Base-by-base conservation (phyloP, 2,113 vertebrate species). In the Amia ocellicauda region DNA sequence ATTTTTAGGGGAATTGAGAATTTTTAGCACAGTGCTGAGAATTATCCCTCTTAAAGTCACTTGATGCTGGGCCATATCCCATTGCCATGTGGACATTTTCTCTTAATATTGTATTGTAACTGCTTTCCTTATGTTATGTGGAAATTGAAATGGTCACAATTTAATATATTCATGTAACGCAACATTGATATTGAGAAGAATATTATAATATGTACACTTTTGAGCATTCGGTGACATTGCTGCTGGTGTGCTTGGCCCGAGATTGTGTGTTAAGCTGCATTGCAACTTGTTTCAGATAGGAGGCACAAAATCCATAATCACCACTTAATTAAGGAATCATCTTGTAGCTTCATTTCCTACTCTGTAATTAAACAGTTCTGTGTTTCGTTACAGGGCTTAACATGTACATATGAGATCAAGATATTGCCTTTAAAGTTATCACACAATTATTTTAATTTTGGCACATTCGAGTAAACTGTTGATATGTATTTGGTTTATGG, bases 271-370 rank as follows among this genome's bases (percentile, higher is more conserved):
- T 86, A 90, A 36, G 89, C 88, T 89, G 86, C 86, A 86, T 80
- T 78, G 87, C 85, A 82, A 88, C 84, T 80, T 73, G 81, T 71
- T 79, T 72, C 74, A 87, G 86, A 89, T 89, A 88, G 84, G 86
- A 84, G 77, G 86, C 87, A 87, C 85, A 86, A 89, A 90, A 90
- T 88, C 87, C 85, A 88, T 90, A 90, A 90, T 90, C 89, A 85
- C 85, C 81, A 74, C 85, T 89, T 89, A 90, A 90, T 90, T 90
- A 90, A 89, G 87, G 84, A 89, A 89, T 90, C 86, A 89, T 89
- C 87, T 89, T 89, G 87, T 90, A 89, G 87, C 86, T 89, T 87
- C 83, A 83, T 89, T 90, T 90, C 87, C 86, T 80, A 75, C 79
- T 84, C 86, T 77, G 83, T 89, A 90, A 90, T 90, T 90, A 90